phyloP scores from a whole-genome alignment of 1,140 invertebrate genomes.

The Megathymus violae region DNA sequence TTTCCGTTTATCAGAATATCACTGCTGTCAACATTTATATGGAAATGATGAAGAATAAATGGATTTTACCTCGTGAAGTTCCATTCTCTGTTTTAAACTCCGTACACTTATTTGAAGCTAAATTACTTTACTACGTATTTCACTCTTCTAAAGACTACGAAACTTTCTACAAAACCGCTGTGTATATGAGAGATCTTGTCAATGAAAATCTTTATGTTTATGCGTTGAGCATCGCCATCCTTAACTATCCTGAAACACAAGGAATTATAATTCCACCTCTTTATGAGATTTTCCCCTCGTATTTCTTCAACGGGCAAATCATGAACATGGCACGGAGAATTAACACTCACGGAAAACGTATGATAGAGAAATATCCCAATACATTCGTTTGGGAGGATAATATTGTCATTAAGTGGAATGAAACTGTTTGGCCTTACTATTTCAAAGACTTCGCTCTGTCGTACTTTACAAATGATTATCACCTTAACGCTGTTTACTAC shows the following conservation, averaged over 20 bases:
- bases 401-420: conserved; percentile 82
- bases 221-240: conserved; percentile 83
- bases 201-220: conserved; percentile 87
- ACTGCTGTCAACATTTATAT: conserved; percentile 84
- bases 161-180: conserved; percentile 84
- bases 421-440: conserved; percentile 83
- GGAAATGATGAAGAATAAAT: conserved; percentile 77
- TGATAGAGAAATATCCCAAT: conserved; percentile 59
- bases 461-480: conserved; percentile 90
- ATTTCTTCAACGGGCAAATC: conserved; percentile 85
- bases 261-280: conserved; percentile 85
- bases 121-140: conserved; percentile 86
- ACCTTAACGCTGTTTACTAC: conserved; percentile 88
- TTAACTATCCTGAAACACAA: conserved; percentile 85
- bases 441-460: conserved; percentile 83
- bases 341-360: conserved; percentile 68
- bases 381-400: conserved; percentile 64
- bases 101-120: conserved; percentile 84
- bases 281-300: conserved; percentile 87
- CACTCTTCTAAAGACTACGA: conserved; percentile 86
- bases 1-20: conserved; percentile 76
- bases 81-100: conserved; percentile 85
- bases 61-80: conserved; percentile 82
- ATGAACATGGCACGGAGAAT: conserved; percentile 84
- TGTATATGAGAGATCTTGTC: conserved; percentile 84